Base-by-base conservation (phyloP, 2,888 invertebrate genomes). In the Spisula solida region DNA sequence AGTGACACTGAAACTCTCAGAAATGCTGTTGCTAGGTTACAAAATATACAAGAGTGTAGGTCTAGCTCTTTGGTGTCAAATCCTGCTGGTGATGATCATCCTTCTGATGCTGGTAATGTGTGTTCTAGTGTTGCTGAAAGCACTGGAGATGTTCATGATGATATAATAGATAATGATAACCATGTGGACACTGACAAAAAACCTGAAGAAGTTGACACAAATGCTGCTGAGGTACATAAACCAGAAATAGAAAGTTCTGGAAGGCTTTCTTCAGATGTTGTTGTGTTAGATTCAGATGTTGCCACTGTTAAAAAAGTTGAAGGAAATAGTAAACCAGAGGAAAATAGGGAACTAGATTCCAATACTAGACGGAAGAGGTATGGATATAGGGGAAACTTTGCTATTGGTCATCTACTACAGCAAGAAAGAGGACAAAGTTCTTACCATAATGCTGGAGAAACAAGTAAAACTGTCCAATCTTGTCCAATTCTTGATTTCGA, bases 31-130 rank as follows among this genome's bases (percentile, higher is more conserved):
- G 20, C 55, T 25, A 75, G 83, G 48, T 31, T 90, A 47, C 86
- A 88, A 55, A 88, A 90, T 47, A 47, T 88, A 34, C 86, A 88
- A 48, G 88, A 90, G 60, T 75, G 75, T 34, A 34, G 31, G 31
- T 25, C 20, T 34, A 75, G 75, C 31, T 34, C 29, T 12, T 34
- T 16, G 12, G 14, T 31, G 31, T 6, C 25, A 31, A 18, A 12
- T 34, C 34, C 5, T 18, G 60, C 75, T 34, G 34, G 31, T 34
- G 75, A 75, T 14, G 31, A 18, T 75, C 14, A 16, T 16, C 18
- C 31, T 8, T 75, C 75, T 34, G 31, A 18, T 75, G 48, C 6
- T 80, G 47, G 6, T 14, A n/a, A 18, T 25, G 41, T 41, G 18
- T 34, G 5, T 48, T 20, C 48, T 47, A 20, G 51, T 25, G 25